Conservation (phyloP, 2,888 invertebrate species). For the Podotricha telesiphe region DNA sequence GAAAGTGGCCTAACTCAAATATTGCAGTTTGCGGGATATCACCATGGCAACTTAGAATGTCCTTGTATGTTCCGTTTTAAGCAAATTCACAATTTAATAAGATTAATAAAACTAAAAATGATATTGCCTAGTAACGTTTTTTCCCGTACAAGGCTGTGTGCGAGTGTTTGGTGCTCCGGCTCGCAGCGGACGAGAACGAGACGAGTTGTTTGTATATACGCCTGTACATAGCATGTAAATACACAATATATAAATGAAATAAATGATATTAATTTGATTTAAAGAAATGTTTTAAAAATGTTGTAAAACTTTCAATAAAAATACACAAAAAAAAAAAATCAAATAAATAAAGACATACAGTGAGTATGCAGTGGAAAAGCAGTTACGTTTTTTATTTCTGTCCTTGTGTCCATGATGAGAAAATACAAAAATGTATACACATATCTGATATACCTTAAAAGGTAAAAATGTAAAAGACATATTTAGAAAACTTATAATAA, state of each 20-base stretch:
- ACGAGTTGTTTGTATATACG: slow-evolving; percentile 62
- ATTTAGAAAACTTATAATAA: no score
- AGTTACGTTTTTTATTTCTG: slow-evolving; percentile 69
- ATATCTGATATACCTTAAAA: no score
- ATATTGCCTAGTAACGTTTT: no score
- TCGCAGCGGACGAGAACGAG: background rate
- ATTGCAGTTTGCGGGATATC: no score
- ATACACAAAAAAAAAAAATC: slow-evolving; percentile 77
- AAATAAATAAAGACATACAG: slow-evolving; percentile 78
- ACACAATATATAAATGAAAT: slow-evolving; percentile 77
- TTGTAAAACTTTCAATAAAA: slow-evolving; percentile 69
- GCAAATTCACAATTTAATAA: no score
- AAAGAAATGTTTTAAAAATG: slow-evolving; percentile 76
- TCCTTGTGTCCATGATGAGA: background rate
- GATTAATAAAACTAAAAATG: no score
- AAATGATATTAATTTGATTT: slow-evolving; percentile 76
- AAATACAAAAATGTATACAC: background rate
- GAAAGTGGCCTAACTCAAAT: no score
- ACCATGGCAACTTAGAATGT: no score
- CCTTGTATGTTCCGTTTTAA: no score
- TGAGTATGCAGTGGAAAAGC: slow-evolving; percentile 79
- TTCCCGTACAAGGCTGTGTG: background rate
- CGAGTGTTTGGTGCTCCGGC: slow-evolving; percentile 42
- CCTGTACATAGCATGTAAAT: slow-evolving; percentile 79
- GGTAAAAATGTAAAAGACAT: no score